phyloP scores from a whole-genome alignment of 2,888 invertebrate genomes.

The Drosophila anceps region DNA sequence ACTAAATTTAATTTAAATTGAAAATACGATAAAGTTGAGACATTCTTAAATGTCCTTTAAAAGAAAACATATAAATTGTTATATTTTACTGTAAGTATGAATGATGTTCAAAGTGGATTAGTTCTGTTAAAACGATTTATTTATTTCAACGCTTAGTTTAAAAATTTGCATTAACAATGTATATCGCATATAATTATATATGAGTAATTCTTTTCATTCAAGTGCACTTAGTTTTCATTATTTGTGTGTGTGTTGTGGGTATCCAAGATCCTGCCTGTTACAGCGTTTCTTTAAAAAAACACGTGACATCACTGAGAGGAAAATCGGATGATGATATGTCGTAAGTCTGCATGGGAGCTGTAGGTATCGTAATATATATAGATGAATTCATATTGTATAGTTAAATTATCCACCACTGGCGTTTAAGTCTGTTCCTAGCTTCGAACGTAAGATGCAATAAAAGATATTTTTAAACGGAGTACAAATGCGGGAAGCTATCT shows the following conservation, averaged over 20 bases:
- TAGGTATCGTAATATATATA: constrained; percentile 15
- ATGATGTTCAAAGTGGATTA: not conserved
- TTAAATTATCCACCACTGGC: constrained; percentile 75
- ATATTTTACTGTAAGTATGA: not conserved
- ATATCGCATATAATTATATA: constrained; percentile 65
- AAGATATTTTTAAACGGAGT: constrained; percentile 26
- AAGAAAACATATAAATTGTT: too few species aligned
- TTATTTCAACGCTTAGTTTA: constrained; percentile 80
- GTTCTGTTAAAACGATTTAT: constrained; percentile 77
- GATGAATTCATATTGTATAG: constrained; percentile 38
- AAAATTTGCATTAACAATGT: constrained; percentile 76
- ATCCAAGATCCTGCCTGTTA: constrained; percentile 47
- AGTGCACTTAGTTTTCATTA: constrained; percentile 70
- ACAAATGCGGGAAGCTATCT: constrained; percentile 46
- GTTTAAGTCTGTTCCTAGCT: constrained; percentile 61
- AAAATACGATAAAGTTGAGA: too few species aligned
- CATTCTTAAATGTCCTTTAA: too few species aligned
- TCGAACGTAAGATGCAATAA: constrained; percentile 17
- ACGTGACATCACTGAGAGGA: constrained; percentile 46
- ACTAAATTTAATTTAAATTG: too few species aligned
- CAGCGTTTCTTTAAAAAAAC: constrained; percentile 49
- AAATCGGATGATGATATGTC: constrained; percentile 58
- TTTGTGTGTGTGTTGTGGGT: constrained; percentile 40
- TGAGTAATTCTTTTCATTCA: constrained; percentile 45
- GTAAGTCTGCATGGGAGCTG: constrained; percentile 26